Evolutionary conservation across 2,888 invertebrate species (phyloP), one percentile per base, ranked within the genome.

Genomic region (Scaptodrosophila latifasciaeformis): DNA sequence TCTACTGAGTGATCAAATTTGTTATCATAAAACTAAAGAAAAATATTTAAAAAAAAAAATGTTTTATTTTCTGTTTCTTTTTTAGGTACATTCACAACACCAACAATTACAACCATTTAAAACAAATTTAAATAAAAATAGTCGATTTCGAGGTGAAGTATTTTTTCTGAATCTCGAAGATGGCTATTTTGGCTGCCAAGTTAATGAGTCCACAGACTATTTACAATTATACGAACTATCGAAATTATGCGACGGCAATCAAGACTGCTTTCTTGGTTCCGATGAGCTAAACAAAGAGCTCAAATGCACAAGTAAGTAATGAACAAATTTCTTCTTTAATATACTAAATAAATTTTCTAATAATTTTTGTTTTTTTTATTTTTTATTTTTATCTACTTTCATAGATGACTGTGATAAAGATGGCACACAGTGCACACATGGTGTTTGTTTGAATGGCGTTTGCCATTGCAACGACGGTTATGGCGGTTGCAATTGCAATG

Each of bases 141-240:
- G 86, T 84, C 85, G 86, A 90, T 92, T 93, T 89, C 93, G 92
- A 90, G 91, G 93, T 88, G 96, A 96, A 90, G 93, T 96, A 87
- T 96, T 97, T 90, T 96, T 96, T 90, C 91, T 97, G 87, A 96
- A 96, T 89, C 91, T 96, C 88, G 96, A 96, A 90, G 96, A 96
- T 90, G 96, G 96, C 86, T 96, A 96, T 88, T 97, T 97, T 89
- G 96, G 96, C 85, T 97, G 96, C 89, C 96, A 97, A 91, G 95
- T 96, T 83, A 97, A 97, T 90, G 95, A 95, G 90, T 96, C 96
- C 82, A 94, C 94, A 85, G 96, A 96, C 88, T 93, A 96, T 86
- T 90, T 97, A 87, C 96, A 97, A 90, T 90, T 97, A 86, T 95
- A 95, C 90, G 95, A 96, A 90, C 89, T 97, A 87, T 96, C 96